Evolutionary conservation across 2,888 invertebrate genomes (phyloP), one percentile per base, ranked within the genome.

Genomic region (Chrysotoxum bicinctum): DNA sequence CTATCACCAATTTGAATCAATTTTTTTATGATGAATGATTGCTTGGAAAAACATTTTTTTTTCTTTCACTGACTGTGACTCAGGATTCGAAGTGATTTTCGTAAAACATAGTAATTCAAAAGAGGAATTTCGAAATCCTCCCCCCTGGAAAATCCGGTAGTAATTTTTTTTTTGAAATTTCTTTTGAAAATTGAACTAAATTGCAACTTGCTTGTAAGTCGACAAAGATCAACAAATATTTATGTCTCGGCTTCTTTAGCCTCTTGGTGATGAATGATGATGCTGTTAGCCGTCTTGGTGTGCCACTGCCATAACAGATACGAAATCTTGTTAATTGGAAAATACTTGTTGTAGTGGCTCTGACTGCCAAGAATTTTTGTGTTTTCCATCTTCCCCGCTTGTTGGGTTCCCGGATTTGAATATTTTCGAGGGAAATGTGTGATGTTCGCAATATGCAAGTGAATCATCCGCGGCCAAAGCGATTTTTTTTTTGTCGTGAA

Each of bases 241-340:
- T 69, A 37, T 66, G 23, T 26, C 52, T 37, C 19, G 19, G 60
- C 58, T 45, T 16, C 50, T 12, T 37, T 56, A 26, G 77, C 56
- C 54, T 10, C 19, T 23, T 56, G 35, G 50, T 69, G 77, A 64
- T 64, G 76, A 66, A 64, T 64, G 76, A 66, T 68, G 62, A 40
- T 54, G 50, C 19, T 73, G 37, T 60, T 52, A 19, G 43, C 19
- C 14, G 35, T 35, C 62, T 54, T 78, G 62, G 72, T 62, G 62
- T 74, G 85, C 75, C 78, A 48, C 40, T 48, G 64, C 64, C 45
- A 72, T 26, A 72, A 69, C 62, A 68, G 50, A 77, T 68, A 77
- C 62, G 9, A 58, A 81, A 81, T 76, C 76, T 73, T 85, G 85
- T 81, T 73, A 81, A 85, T 85, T 85, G 85, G 76, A 85, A 85